These are phyloP conservation scores for Crotalus horridus DNA, from an alignment of 2,113 vertebrate species.

Conservation along the genomic window DNA sequence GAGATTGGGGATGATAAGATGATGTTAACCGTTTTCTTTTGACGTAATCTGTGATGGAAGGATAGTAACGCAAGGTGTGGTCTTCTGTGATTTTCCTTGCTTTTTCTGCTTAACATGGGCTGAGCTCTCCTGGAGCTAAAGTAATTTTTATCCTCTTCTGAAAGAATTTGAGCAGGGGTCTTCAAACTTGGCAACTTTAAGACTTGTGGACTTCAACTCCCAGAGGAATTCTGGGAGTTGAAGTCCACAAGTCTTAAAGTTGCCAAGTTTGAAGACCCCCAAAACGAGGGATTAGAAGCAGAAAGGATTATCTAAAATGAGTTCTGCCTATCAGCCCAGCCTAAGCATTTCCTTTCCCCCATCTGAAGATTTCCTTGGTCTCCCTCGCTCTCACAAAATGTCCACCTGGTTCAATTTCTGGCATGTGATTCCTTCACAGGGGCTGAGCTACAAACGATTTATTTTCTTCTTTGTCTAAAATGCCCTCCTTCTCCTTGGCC, in stretches of 20 bases:
- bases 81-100: background rate
- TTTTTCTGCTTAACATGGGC: background rate
- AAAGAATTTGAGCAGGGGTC: background rate
- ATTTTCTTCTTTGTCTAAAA: background rate
- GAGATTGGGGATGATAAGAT: background rate
- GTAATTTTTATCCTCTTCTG: accelerated
- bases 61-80: background rate
- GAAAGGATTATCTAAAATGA: accelerated
- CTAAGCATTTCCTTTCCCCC: background rate
- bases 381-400: background rate
- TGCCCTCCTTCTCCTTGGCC: background rate
- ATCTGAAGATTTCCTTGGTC: accelerated
- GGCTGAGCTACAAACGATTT: slow-evolving; percentile 23
- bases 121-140: background rate
- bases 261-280: no score
- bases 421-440: accelerated
- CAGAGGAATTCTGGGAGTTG: no score
- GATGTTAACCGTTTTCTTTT: background rate
- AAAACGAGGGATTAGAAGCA: background rate
- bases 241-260: no score
- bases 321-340: background rate
- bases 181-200: no score
- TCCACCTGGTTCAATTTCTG: accelerated
- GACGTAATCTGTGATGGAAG: background rate
- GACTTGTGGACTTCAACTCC: no score